Conservation (phyloP, 2,888 invertebrate genomes). For the Napeogenes inachia region DNA sequence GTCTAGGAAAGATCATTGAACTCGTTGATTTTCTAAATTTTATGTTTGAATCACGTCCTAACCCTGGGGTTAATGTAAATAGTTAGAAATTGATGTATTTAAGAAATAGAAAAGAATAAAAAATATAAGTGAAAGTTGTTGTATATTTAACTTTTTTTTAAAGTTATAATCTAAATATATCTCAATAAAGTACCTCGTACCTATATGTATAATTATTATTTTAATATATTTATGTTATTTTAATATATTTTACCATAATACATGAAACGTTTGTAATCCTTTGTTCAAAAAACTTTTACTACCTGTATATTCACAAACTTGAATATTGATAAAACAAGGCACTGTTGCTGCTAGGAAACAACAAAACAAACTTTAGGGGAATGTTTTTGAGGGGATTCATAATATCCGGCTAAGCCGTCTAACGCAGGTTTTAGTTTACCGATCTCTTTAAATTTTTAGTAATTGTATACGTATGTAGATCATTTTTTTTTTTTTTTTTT, state of each 20-base stretch:
- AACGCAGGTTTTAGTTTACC: conserved; percentile 45
- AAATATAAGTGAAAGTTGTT: neutral
- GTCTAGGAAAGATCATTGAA: conserved; percentile 62
- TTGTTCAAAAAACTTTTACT: neutral
- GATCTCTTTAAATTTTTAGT: conserved; percentile 23
- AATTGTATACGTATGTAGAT: neutral
- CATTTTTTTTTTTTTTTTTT: too few relatives aligned
- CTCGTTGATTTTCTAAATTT: conserved; percentile 36
- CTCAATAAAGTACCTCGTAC: too few relatives aligned
- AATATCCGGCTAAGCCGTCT: conserved; percentile 62
- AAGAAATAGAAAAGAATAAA: neutral
- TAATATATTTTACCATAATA: too few relatives aligned
- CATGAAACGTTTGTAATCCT: neutral
- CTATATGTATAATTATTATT: too few relatives aligned
- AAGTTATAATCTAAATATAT: too few relatives aligned
- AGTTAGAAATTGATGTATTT: neutral
- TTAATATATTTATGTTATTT: too few relatives aligned
- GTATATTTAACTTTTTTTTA: too few relatives aligned
- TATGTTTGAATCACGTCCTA: conserved; percentile 14
- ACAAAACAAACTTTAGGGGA: conserved; percentile 53
- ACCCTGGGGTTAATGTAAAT: conserved; percentile 6
- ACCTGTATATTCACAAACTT: conserved; percentile 1
- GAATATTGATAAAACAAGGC: conserved; percentile 18
- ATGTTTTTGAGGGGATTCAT: conserved; percentile 55
- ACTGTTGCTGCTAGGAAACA: conserved; percentile 72